Conservation (phyloP, 2,797 vertebrate genomes). For the Poecilia velifera region DNA sequence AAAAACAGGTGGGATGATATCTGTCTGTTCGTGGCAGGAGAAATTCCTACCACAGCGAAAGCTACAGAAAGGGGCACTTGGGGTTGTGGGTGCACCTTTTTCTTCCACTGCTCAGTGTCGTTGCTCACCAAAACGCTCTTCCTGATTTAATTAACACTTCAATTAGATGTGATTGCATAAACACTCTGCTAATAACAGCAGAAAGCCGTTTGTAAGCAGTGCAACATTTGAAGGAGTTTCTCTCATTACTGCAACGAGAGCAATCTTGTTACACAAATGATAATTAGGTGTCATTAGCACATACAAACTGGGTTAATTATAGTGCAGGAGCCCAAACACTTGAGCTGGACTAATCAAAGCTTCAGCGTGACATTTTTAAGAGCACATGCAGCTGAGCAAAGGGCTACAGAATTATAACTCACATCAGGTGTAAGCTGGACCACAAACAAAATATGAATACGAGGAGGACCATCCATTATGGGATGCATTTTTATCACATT, state of each 20-base stretch:
- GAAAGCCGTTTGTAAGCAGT: conserved; percentile 71
- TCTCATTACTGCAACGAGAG: conserved; percentile 80
- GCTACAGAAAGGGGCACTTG: conserved; percentile 18
- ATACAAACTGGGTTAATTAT: conserved; percentile 82
- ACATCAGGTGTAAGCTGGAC: conserved; percentile 58
- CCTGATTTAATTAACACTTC: conserved; percentile 85
- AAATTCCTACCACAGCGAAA: conserved; percentile 39
- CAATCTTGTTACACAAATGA: conserved; percentile 83
- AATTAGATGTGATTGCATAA: conserved; percentile 84
- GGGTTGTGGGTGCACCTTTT: conserved; percentile 38
- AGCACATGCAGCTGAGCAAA: conserved; percentile 53
- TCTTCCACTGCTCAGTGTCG: conserved; percentile 59
- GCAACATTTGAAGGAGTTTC: conserved; percentile 81
- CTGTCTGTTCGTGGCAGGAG: background rate
- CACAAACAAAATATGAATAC: conserved; percentile 77
- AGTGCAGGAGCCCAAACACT: conserved; percentile 74
- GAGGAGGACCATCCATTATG: conserved; percentile 76
- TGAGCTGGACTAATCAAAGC: conserved; percentile 79
- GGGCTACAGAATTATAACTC: conserved; percentile 58
- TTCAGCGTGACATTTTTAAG: conserved; percentile 59
- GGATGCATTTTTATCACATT: conserved; percentile 75
- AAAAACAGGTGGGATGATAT: conserved; percentile 11
- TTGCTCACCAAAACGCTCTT: conserved; percentile 73
- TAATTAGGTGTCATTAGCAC: conserved; percentile 83
- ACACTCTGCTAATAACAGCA: conserved; percentile 77